Evolutionary conservation across 1,140 invertebrate species (phyloP), one percentile per base, ranked within the genome.

Genomic region (Apis cerana): DNA sequence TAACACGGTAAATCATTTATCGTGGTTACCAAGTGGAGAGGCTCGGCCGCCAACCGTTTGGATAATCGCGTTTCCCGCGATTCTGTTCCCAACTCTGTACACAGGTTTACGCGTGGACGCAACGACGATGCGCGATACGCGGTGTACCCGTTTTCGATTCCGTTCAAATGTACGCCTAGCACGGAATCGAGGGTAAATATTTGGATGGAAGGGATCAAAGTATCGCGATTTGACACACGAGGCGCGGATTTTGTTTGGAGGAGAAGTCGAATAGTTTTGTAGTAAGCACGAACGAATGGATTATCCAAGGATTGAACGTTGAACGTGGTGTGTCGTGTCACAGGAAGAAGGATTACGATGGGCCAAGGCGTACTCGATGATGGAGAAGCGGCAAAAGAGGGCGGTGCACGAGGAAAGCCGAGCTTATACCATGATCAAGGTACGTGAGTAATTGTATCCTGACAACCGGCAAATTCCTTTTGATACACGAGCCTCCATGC

Each of bases 341-440:
- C 82, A 92, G 91, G 85, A 89, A n/a, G 88, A 91, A 54, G 77
- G 81, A 64, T 88, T 88, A 23, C 85, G 86, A 85, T 85, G 87
- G 83, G 81, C 85, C 17, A 83, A 85, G 65, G 84, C 77, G 27
- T 65, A 86, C 72, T 62, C 59, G 54, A 71, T 65, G 61, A 78
- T 59, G 48, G 82, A 88, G 27, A 85, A 67, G 58, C 81, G 87
- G 54, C 85, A 71, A 52, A 89, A 90, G 71, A 89, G 89, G 48
- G 86, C 89, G 9, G 89, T 85, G 54, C 84, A 88, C 3, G 91
- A 88, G n/a, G 92, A 93, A 77, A 94, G 93, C 85, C 87, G 85
- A 78, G 93, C 93, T n/a, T 94, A 93, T 70, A 90, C 90, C 12
- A 88, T 93, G 67, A 92, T 94, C 68, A 94, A 92, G 88, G 93